Percentiles rank a stretch among this genome's conserved stretches.
Evolutionary conservation across 1,140 invertebrate genomes (phyloP).

Genomic region (Elysia chlorotica): DNA sequence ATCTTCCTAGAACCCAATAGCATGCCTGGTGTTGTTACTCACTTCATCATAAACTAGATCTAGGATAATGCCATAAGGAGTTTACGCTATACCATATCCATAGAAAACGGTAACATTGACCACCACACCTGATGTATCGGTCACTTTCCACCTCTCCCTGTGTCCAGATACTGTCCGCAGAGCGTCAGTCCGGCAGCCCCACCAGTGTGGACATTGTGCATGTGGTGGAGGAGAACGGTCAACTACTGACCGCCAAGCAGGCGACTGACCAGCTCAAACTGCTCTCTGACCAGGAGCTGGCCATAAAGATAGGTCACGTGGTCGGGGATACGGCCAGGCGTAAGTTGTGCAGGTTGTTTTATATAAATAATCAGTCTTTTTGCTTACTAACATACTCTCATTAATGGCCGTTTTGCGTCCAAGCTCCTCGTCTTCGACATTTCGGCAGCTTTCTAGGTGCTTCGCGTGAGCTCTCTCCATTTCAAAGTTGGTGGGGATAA

Average conservation of each 20-base stretch:
- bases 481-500: no score
- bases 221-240: constrained; percentile 10
- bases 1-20: no score
- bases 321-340: constrained; percentile 17
- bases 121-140: not conserved
- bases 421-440: no score
- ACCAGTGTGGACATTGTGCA: constrained; percentile 14
- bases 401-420: no score
- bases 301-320: constrained; percentile 20
- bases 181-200: not conserved
- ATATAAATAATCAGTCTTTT: no score
- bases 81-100: not conserved
- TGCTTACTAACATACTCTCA: no score
- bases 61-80: not conserved
- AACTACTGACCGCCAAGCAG: constrained; percentile 4
- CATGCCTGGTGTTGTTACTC: no score
- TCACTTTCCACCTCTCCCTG: not conserved
- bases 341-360: no score
- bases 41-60: not conserved
- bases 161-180: constrained; percentile 7
- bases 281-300: constrained; percentile 25
- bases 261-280: constrained; percentile 3
- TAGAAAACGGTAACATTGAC: not conserved
- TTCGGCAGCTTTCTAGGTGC: no score
- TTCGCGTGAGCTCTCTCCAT: no score